phyloP scores from a whole-genome alignment of 2,888 invertebrate genomes.

The Pardosa pseudoannulata region DNA sequence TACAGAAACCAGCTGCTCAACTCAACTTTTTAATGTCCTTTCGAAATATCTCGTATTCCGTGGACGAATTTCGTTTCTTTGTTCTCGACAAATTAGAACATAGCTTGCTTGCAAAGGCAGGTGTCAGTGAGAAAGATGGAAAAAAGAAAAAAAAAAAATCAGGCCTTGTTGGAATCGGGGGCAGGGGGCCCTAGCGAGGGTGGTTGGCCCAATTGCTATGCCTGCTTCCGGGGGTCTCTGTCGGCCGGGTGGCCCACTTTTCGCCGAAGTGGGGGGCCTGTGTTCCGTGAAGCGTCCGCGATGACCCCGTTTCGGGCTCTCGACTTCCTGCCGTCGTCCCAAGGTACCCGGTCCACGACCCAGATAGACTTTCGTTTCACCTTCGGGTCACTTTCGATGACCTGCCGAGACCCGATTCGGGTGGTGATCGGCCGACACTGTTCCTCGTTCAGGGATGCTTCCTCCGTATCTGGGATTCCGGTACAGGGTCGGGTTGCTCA shows the following conservation, averaged over 20 bases:
- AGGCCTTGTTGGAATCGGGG: background rate
- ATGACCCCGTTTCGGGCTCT: background rate
- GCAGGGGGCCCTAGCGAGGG: constrained; percentile 10
- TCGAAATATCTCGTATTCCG: background rate
- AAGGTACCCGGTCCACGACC: background rate
- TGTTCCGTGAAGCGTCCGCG: constrained; percentile 12
- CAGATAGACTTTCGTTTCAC: constrained; percentile 1
- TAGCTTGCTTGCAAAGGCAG: background rate
- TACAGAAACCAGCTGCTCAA: no score
- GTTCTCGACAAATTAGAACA: background rate
- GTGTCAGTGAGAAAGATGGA: no score
- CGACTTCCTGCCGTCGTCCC: background rate
- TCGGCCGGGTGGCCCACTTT: background rate
- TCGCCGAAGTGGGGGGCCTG: background rate
- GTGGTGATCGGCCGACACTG: no score
- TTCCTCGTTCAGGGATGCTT: no score
- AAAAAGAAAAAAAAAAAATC: background rate
- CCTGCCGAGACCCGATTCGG: no score
- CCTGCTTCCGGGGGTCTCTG: background rate
- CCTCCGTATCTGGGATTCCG: no score
- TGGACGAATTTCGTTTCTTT: background rate
- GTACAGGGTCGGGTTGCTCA: no score
- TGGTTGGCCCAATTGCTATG: background rate
- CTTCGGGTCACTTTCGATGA: background rate
- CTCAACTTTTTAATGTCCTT: no score